Base-by-base conservation (phyloP, 1,140 invertebrate species). In the Zaprionus gabonicus region DNA sequence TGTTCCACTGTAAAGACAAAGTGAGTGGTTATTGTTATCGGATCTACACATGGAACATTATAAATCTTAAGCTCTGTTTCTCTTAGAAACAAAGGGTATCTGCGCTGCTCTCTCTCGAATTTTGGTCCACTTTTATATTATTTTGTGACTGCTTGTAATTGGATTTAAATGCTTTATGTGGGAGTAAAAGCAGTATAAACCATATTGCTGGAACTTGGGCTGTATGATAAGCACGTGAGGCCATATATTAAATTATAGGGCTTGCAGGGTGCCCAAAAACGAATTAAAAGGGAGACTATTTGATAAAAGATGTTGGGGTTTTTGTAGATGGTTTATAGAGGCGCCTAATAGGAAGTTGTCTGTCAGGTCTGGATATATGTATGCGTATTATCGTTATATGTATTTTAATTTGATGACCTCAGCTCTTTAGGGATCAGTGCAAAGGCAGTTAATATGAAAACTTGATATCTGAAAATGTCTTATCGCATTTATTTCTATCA, bases 1-100 rank as follows among this genome's bases (percentile, higher is more conserved):
- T 96, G 94, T 1, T 95, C 93, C 38, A 94, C 93, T 82, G 94
- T 7, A 66, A 60, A 20, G n/a, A 44, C 38, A 28, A 10, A 0
- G 27, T 1, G 1, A 3, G 12, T 2, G 4, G 9, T 17, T n/a
- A 57, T n/a, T 57, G 15, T 20, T 5, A 67, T 13, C 7, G 9
- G 9, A 34, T 10, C 31, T 10, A 34, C 15, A 41, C 38, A 41
- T n/a, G 6, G 38, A 41, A 41, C 5, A 41, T n/a, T 2, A 34
- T 31, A 31, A 10, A 31, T 10, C 28, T 7, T 31, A 31, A 31
- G 28, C 7, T 9, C 38, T 41, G n/a, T 41, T 23, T 23, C 36
- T 38, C 44, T 17, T 5, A 46, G 4, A 17, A 17, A n/a, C 9
- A 51, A 51, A 5, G 20, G 20, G 46, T 51, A 51, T 23, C 20